These are phyloP conservation scores for Osedax frankpressi DNA, from an alignment of 2,888 invertebrate species.

Conservation along the genomic window DNA sequence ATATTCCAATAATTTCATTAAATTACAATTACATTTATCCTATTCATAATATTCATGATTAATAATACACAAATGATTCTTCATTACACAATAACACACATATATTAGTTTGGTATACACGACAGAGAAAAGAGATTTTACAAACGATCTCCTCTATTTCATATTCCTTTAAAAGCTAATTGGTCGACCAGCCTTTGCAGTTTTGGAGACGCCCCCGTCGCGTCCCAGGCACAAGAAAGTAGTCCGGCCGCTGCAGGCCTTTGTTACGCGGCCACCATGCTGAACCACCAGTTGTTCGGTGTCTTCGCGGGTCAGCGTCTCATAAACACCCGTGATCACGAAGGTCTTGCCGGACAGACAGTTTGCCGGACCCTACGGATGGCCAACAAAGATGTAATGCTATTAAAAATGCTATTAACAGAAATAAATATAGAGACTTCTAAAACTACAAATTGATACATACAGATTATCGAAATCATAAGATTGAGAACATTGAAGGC, in stretches of 20 bases:
- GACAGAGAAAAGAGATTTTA: too few relatives aligned
- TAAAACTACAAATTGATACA: too few relatives aligned
- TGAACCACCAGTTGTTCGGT: not conserved
- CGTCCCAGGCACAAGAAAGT: not conserved
- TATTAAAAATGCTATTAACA: not conserved
- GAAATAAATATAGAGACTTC: not conserved
- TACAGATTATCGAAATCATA: too few relatives aligned
- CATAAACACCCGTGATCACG: not conserved
- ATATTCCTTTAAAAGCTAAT: too few relatives aligned
- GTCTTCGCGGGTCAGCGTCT: not conserved
- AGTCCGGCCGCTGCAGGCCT: not conserved
- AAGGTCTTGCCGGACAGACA: not conserved
- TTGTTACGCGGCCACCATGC: not conserved
- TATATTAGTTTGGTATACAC: too few relatives aligned
- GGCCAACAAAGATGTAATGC: not conserved
- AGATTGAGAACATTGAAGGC: not conserved
- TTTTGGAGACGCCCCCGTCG: not conserved
- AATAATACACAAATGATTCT: too few relatives aligned
- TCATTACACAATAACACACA: too few relatives aligned
- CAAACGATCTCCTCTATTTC: too few relatives aligned
- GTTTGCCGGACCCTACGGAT: not conserved
- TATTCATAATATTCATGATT: too few relatives aligned
- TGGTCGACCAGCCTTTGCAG: not conserved
- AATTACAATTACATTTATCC: too few relatives aligned
- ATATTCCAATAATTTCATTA: too few relatives aligned